phyloP scores from a whole-genome alignment of 2,113 vertebrate species.

The Megatriorchis doriae region DNA sequence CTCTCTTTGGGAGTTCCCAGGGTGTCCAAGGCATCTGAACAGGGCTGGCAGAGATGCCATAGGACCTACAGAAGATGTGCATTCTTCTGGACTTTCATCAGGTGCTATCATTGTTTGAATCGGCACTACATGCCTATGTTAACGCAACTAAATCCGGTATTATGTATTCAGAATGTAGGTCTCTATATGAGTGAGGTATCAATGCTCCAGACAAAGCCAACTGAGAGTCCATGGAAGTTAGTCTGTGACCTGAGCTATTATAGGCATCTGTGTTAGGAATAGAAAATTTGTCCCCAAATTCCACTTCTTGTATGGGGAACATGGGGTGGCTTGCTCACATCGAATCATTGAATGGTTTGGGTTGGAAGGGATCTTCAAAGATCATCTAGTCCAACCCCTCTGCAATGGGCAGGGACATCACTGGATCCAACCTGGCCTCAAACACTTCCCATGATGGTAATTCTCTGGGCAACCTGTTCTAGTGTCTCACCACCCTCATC shows the following conservation, averaged over 20 bases:
- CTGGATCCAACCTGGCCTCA: not conserved
- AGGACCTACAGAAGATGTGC: not conserved
- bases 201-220: not conserved
- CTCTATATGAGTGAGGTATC: not conserved
- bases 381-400: not conserved
- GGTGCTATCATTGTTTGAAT: not conserved
- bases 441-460: not conserved
- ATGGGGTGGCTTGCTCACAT: fast-evolving
- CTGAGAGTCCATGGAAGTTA: not conserved
- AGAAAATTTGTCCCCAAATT: not conserved
- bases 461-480: not conserved
- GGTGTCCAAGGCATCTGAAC: not conserved
- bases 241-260: not conserved
- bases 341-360: not conserved
- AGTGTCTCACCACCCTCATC: not conserved
- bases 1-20: not conserved
- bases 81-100: not conserved
- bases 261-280: not conserved
- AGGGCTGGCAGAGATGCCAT: not conserved
- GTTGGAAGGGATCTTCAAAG: not conserved
- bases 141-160: not conserved
- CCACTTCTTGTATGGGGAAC: not conserved
- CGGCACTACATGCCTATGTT: fast-evolving
- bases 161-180: not conserved
- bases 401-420: not conserved